A percentile compares a stretch with the other conserved stretches of the same genome.
These are phyloP conservation scores for Heterotilapia buettikoferi DNA, from an alignment of 2,113 vertebrate genomes.

Conservation along the genomic window DNA sequence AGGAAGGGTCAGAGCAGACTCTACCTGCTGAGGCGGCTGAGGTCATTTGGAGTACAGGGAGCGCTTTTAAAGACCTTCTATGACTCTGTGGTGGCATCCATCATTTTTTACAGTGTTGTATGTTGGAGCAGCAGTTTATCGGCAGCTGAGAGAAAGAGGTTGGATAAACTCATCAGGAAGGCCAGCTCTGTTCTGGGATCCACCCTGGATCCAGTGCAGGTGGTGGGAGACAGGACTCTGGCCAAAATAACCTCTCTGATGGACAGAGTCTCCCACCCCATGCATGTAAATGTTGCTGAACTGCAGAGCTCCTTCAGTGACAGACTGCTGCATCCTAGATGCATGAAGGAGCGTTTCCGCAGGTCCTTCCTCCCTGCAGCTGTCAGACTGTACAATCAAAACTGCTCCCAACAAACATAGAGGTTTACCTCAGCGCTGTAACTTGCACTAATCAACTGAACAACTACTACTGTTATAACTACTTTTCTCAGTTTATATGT, in stretches of 20 bases:
- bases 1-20: not conserved
- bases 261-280: too few species aligned
- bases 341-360: not conserved
- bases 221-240: too few species aligned
- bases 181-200: not conserved
- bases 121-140: too few species aligned
- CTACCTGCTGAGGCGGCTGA: not conserved
- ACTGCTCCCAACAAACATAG: not conserved
- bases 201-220: too few species aligned
- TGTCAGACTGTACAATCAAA: not conserved
- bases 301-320: not conserved
- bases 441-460: not conserved
- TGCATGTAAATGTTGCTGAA: too few species aligned
- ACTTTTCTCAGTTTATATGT: not conserved
- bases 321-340: not conserved
- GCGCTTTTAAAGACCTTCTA: fast-evolving
- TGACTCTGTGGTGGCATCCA: not conserved
- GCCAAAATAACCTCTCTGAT: too few species aligned
- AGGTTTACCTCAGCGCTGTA: not conserved
- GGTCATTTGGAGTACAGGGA: not conserved
- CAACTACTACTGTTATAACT: not conserved
- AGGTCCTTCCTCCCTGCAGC: not conserved
- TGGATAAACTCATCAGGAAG: too few species aligned
- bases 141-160: too few species aligned
- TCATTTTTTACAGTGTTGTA: too few species aligned